Conservation (phyloP, 2,888 invertebrate genomes). For the Drosophila prolongata region DNA sequence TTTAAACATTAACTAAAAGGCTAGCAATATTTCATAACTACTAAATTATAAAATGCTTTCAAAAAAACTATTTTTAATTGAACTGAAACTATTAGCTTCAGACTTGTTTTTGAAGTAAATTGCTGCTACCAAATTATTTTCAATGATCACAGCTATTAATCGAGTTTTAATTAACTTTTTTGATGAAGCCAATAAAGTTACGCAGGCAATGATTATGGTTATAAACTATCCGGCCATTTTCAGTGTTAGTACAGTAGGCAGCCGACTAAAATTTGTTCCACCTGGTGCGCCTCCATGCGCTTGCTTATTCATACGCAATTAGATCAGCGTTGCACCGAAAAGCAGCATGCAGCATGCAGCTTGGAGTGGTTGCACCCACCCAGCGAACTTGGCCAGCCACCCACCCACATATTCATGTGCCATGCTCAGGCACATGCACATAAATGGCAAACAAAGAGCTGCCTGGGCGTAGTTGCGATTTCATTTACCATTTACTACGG, state of each 20-base stretch:
- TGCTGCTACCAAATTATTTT: background rate
- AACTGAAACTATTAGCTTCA: too few species aligned
- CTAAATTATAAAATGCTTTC: too few species aligned
- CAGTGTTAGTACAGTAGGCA: background rate
- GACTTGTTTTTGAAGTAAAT: too few species aligned
- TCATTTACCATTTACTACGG: conserved; percentile 40
- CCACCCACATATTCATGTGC: conserved; percentile 9
- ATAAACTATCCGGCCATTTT: conserved; percentile 16
- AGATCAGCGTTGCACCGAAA: conserved; percentile 50
- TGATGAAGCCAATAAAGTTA: background rate
- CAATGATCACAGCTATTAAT: background rate
- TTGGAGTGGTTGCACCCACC: conserved; percentile 14
- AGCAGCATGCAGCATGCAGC: conserved; percentile 35
- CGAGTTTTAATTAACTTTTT: background rate
- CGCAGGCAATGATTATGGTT: background rate
- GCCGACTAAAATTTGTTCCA: conserved; percentile 16
- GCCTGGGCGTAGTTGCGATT: conserved; percentile 40
- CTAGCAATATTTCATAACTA: too few species aligned
- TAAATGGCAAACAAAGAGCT: conserved; percentile 30
- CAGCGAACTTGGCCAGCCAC: conserved; percentile 1
- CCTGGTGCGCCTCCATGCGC: conserved; percentile 29
- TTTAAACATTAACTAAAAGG: too few species aligned
- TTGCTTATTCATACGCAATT: conserved; percentile 69
- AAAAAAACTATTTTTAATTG: too few species aligned
- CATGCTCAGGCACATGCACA: conserved; percentile 15